phyloP scores from a whole-genome alignment of 2,888 invertebrate species.

The Eulithis testata region DNA sequence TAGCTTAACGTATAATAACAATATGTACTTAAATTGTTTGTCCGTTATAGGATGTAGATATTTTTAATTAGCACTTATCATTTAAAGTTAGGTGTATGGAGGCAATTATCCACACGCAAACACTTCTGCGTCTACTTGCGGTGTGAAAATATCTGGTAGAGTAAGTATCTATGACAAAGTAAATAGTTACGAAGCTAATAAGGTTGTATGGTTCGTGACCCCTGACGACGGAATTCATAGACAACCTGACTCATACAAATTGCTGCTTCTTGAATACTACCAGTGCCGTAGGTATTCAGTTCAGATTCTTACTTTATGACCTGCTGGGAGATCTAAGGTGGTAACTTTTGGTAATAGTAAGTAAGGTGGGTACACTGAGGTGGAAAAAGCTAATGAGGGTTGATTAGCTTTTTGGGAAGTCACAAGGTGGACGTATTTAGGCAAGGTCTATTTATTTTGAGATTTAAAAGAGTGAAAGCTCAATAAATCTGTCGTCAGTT shows the following conservation, averaged over 20 bases:
- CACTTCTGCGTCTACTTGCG: not conserved
- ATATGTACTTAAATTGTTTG: not conserved
- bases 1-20: not conserved
- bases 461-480: too few species aligned
- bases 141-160: slow-evolving; percentile 6
- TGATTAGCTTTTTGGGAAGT: too few species aligned
- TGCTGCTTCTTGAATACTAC: not conserved
- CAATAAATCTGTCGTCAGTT: too few species aligned
- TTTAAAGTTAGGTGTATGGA: slow-evolving; percentile 1
- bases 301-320: too few species aligned
- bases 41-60: slow-evolving; percentile 6
- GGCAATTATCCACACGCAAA: slow-evolving; percentile 1
- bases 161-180: slow-evolving; percentile 1
- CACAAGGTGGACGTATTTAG: too few species aligned
- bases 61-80: slow-evolving; percentile 16
- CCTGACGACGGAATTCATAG: not conserved
- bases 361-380: too few species aligned
- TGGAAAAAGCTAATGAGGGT: too few species aligned
- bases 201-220: not conserved
- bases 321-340: too few species aligned
- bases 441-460: too few species aligned
- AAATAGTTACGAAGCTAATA: not conserved
- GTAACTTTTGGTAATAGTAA: too few species aligned
- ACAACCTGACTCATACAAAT: not conserved
- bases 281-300: too few species aligned